Base-by-base conservation (phyloP, 2,797 vertebrate genomes). In the Sebastes itinus region DNA sequence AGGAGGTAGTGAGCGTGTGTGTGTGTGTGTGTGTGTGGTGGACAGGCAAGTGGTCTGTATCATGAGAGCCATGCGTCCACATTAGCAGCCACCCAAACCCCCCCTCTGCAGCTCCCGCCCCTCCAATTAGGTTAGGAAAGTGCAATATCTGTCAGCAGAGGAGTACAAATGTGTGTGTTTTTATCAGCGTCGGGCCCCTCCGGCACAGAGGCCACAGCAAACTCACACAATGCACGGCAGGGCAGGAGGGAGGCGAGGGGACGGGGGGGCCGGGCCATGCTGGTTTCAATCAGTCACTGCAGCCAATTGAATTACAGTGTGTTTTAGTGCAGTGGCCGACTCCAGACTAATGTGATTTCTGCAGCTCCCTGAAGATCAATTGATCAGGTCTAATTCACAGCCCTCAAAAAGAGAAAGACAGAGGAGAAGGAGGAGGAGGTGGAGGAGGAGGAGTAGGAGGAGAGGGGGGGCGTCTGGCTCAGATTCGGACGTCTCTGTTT, bases 271-370 rank as follows among this genome's bases (percentile, higher is more conserved):
- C 96, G 94, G 96, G 96, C 87, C 90, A 80, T 80, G 89, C 97
- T 97, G 97, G 96, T 97, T 98, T 97, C 97, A 97, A 98, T 99
- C 98, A 98, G 97, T 97, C 97, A 97, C 96, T 94, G 95, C 95
- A 88, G 95, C 94, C 97, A 97, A 99, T 99, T 96, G 96, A 97
- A 99, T 99, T 99, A 99, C 93, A 84, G 94, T 94, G 96, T 96
- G 97, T 97, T 98, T 99, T 98, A 98, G 98, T 98, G 97, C 97
- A 97, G 97, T 98, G 97, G 96, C 96, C 96, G 97, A 99, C 98
- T 99, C 97, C 97, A 98, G 97, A 97, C 98, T 99, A 98, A 99
- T 99, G 96, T 92, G 96, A 99, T 99, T 98, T 98, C 95, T 97
- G 96, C 93, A 96, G 96, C 97, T 98, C 97, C 97, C 97, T 92